Base-by-base conservation (phyloP, 2,888 invertebrate genomes). In the Rhagonycha lutea region DNA sequence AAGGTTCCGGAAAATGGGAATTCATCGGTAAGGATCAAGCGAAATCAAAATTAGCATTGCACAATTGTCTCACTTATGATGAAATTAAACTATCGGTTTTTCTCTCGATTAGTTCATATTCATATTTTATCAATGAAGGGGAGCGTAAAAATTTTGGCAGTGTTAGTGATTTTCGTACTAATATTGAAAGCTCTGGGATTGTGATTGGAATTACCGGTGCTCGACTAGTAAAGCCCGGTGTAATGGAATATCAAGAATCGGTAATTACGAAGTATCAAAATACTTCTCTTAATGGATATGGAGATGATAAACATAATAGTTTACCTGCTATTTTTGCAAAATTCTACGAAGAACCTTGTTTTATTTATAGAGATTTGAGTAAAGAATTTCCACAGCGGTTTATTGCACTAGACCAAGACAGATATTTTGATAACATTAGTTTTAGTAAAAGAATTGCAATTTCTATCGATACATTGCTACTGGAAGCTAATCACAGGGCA, bases 21-120 rank as follows among this genome's bases (percentile, higher is more conserved):
- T 83, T 83, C 18, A 88, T 91, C 29, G 91, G 91, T 18, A 90
- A 89, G 0, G 83, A 81, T 28, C 60, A 85, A 9, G 89, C 91
- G 81, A 85, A 86, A 75, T 83, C 87, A 2, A 90, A 90, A 0
- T 81, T 91, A 69, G 60, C 88, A 14, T 82, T 91, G 32, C 81
- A 87, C 24, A 84, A 90, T 73, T 90, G 90, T 75, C 84, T 92
- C 29, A 90, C 90, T 73, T 91, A 91, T 82, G 91, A 91, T 78
- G 92, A 91, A 83, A 88, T 92, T 1, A 91, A 91, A 83, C 83
- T 90, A 61, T 90, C 91, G 0, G 90, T 91, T 0, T 85, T 91
- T 78, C 84, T 92, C 69, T 89, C 90, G 4, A 88, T 91, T 63
- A 90, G 89, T 67, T 91, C 91, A 0, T 89, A 89, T 78, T 88